Evolutionary conservation across 2,113 vertebrate species (phyloP).

Genomic region (Xiphophorus maculatus): DNA sequence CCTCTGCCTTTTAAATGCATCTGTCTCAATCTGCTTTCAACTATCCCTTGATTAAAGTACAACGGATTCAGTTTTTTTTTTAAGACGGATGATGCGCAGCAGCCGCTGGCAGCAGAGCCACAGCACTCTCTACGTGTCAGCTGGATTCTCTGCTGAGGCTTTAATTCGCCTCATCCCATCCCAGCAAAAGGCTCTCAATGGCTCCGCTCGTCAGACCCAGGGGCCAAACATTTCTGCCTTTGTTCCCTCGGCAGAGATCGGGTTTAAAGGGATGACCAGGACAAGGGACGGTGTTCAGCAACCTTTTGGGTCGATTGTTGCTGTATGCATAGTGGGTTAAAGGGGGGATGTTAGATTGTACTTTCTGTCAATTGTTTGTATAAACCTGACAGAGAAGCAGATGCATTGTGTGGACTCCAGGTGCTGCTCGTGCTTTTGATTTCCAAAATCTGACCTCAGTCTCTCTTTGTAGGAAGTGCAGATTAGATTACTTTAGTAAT

Average conservation of each 20-base stretch:
- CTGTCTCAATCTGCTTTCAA: neutral
- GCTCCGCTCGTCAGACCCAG: constrained; percentile 61
- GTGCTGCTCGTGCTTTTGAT: neutral
- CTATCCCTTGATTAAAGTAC: neutral
- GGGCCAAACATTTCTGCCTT: constrained; percentile 73
- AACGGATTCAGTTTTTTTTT: constrained; percentile 18
- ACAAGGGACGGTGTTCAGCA: constrained; percentile 70
- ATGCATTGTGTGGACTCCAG: neutral
- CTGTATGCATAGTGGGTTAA: constrained; percentile 32
- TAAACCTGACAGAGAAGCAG: constrained; percentile 11
- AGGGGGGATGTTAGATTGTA: constrained; percentile 24
- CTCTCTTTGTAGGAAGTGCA: neutral
- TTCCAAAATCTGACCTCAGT: neutral
- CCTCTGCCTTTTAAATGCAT: neutral
- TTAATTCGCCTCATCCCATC: constrained; percentile 77
- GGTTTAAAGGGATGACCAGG: constrained; percentile 64
- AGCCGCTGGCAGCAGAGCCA: constrained; percentile 52
- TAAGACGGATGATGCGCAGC: constrained; percentile 34
- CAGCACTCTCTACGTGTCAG: constrained; percentile 64
- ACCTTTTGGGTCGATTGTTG: constrained; percentile 43
- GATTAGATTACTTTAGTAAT: neutral
- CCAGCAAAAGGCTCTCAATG: constrained; percentile 68
- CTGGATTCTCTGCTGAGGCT: constrained; percentile 71
- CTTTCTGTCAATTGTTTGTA: constrained; percentile 24
- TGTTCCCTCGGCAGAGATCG: constrained; percentile 70